Percentiles rank a stretch among this genome's conserved stretches.
phyloP scores from a whole-genome alignment of 1,140 invertebrate genomes.

The Euwallacea fornicatus region DNA sequence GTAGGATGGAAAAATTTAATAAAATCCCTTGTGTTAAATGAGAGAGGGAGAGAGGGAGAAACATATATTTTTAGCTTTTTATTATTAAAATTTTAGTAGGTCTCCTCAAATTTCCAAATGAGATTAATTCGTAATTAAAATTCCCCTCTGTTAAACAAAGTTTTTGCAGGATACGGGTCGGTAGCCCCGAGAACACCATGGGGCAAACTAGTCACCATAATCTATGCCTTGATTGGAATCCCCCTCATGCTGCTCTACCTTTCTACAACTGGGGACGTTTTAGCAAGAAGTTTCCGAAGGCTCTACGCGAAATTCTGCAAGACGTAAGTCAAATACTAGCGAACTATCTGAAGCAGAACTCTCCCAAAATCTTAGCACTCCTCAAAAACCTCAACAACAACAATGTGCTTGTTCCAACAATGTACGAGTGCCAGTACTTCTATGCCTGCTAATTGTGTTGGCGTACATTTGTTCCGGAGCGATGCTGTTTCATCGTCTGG shows the following conservation, averaged over 20 bases:
- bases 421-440: conserved; percentile 77
- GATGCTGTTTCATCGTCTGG: conserved; percentile 84
- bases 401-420: conserved; percentile 57
- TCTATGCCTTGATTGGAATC: conserved; percentile 87
- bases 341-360: too few species aligned
- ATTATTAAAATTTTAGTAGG: too few species aligned
- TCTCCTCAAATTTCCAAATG: too few species aligned
- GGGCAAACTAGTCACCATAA: conserved; percentile 84
- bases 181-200: conserved; percentile 86
- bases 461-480: conserved; percentile 90
- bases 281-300: conserved; percentile 63
- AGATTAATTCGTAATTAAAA: too few species aligned
- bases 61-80: too few species aligned
- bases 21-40: too few species aligned
- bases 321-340: not conserved
- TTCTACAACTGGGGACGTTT: conserved; percentile 79
- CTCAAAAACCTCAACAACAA: conserved; percentile 33
- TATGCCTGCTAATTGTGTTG: conserved; percentile 87
- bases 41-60: too few species aligned
- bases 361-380: not conserved
- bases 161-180: conserved; percentile 83
- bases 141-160: too few species aligned
- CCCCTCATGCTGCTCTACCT: conserved; percentile 88
- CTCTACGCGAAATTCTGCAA: conserved; percentile 60
- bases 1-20: too few species aligned